Percentiles rank a stretch among this genome's conserved stretches.
phyloP scores from a whole-genome alignment of 2,888 invertebrate genomes.

The Eurois occulta region DNA sequence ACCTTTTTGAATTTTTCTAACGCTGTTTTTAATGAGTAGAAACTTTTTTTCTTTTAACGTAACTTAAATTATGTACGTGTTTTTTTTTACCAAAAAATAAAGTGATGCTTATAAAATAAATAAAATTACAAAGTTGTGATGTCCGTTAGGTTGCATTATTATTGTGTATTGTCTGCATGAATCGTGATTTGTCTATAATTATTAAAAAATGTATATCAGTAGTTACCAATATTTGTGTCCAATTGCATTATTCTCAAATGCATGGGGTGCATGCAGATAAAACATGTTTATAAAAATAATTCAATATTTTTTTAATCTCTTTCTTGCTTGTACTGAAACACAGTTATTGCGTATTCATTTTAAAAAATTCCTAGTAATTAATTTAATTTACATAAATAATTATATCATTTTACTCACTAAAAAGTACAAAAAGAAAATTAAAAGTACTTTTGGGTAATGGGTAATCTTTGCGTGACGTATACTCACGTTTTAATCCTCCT shows the following conservation, averaged over 20 bases:
- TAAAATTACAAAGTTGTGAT: slow-evolving; percentile 30
- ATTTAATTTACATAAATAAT: not conserved
- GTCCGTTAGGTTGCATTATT: slow-evolving; percentile 46
- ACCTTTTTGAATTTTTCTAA: slow-evolving; percentile 38
- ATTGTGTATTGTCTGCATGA: slow-evolving; percentile 65
- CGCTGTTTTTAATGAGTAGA: slow-evolving; percentile 33
- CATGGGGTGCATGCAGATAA: slow-evolving; percentile 48
- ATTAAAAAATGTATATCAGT: slow-evolving; percentile 45
- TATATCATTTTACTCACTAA: not conserved
- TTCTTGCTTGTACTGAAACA: slow-evolving; percentile 26
- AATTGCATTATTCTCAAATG: slow-evolving; percentile 19
- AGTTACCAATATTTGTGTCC: slow-evolving; percentile 17
- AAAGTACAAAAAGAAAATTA: not conserved
- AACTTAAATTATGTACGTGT: slow-evolving; percentile 7
- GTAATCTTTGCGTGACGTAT: not conserved
- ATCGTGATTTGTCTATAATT: slow-evolving; percentile 47
- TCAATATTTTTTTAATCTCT: not conserved
- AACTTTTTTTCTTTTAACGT: slow-evolving; percentile 3
- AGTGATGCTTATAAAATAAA: slow-evolving; percentile 8
- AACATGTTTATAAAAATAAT: slow-evolving; percentile 4
- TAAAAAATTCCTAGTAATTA: not conserved
- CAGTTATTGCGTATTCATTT: not conserved
- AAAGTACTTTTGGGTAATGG: slow-evolving; percentile 1
- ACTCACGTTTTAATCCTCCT: not conserved
- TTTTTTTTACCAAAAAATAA: not conserved